Base-by-base conservation (phyloP, 2,797 vertebrate genomes). In the Monodelphis domestica region DNA sequence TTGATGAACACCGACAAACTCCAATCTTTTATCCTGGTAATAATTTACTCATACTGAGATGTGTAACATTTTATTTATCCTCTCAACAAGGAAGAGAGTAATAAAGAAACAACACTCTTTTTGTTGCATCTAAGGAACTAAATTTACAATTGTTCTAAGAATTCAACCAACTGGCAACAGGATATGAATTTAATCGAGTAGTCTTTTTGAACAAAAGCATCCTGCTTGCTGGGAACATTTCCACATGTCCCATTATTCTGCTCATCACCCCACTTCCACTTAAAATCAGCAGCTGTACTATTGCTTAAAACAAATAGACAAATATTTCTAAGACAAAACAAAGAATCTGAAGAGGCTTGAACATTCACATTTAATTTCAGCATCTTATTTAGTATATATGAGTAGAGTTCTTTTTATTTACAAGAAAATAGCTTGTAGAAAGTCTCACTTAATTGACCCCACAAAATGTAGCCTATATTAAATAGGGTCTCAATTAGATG, bases 121-220 rank as follows among this genome's bases (percentile, higher is more conserved):
- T 93, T 97, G 89, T 96, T 95, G n/a, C 90, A 84, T 94, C 51
- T 28, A 50, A 95, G 92, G 53, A 94, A 95, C 92, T 97, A 95
- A 88, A 93, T 95, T 96, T 97, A 63, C 53, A 55, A 95, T 96
- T 95, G 96, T 97, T 97, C 90, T 92, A 55, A 95, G 87, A 92
- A 94, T 92, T 96, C 90, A 55, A 50, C 94, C 33, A 92, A 92
- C 70, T 55, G 89, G 95, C 54, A 70, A 87, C 89, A 96, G 96
- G 96, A 92, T 97, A 93, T 91, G 89, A 91, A 94, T 95, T 95
- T 96, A 95, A 95, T 96, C 50, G 7, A 90, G 54, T 93, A 95
- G 93, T 93, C 94, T 78, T 91, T 97, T 96, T 97, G 92, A 97
- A 93, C 89, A 92, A 95, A 95, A 95, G 87, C 91, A 52, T 95